These are phyloP conservation scores for Brachyistius frenatus DNA, from an alignment of 2,113 vertebrate genomes.

Conservation along the genomic window DNA sequence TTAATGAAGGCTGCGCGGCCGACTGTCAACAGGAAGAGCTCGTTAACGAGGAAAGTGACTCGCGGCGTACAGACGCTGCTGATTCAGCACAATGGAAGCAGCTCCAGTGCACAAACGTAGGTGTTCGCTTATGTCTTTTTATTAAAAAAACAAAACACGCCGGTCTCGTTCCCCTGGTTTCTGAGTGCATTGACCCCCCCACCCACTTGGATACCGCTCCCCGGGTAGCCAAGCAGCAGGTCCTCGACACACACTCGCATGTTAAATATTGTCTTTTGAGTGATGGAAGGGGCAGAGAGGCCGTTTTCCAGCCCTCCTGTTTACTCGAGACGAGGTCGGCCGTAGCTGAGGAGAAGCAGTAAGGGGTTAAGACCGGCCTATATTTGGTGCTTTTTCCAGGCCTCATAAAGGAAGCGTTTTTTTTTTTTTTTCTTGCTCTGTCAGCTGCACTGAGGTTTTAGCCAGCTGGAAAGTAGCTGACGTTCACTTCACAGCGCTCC, in stretches of 20 bases:
- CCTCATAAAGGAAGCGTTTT: slow-evolving; percentile 61
- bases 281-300: slow-evolving; percentile 36
- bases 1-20: slow-evolving; percentile 35
- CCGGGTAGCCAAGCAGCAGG: slow-evolving; percentile 36
- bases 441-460: slow-evolving; percentile 28
- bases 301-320: slow-evolving; percentile 45
- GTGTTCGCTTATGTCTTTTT: neutral
- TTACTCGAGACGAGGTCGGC: slow-evolving; percentile 31
- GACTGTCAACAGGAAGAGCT: slow-evolving; percentile 20
- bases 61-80: neutral
- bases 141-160: neutral
- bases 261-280: slow-evolving; percentile 73
- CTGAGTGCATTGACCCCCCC: slow-evolving; percentile 7
- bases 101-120: neutral
- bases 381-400: slow-evolving; percentile 63
- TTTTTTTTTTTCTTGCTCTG: slow-evolving; percentile 14
- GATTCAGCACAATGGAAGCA: neutral
- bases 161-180: slow-evolving; percentile 1
- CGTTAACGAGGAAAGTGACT: too few relatives aligned
- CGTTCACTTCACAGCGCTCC: neutral
- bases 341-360: slow-evolving; percentile 13
- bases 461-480: slow-evolving; percentile 43
- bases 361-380: slow-evolving; percentile 34
- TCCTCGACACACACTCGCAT: slow-evolving; percentile 31
- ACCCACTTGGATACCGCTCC: too few relatives aligned